phyloP scores from a whole-genome alignment of 2,888 invertebrate species.

The Hydriomena furcata region DNA sequence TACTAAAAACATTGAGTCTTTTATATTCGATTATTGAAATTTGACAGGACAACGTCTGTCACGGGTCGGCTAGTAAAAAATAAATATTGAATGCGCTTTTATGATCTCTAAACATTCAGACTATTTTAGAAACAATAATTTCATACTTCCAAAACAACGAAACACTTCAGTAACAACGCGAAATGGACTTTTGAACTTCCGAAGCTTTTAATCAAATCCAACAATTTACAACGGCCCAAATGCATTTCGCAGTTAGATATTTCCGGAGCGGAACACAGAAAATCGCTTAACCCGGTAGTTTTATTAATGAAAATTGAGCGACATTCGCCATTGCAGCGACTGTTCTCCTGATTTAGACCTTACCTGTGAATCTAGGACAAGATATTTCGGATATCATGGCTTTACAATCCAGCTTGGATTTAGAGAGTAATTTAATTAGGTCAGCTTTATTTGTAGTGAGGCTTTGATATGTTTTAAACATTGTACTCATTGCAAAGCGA shows the following conservation, averaged over 20 bases:
- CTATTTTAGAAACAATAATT: too few relatives aligned
- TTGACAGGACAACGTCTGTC: too few relatives aligned
- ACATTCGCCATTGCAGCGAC: constrained; percentile 62
- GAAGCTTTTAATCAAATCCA: constrained; percentile 26
- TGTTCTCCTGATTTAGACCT: constrained; percentile 63
- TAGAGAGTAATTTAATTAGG: constrained; percentile 18
- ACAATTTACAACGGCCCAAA: constrained; percentile 30
- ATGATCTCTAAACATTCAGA: too few relatives aligned
- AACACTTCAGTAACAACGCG: not conserved
- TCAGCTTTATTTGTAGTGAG: constrained; percentile 9
- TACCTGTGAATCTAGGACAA: constrained; percentile 72
- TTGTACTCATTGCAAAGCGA: too few relatives aligned
- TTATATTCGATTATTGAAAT: too few relatives aligned
- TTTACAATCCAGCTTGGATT: constrained; percentile 18
- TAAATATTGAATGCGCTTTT: too few relatives aligned
- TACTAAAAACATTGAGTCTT: too few relatives aligned
- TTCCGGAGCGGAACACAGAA: constrained; percentile 72
- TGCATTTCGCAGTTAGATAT: constrained; percentile 45
- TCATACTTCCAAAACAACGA: not conserved
- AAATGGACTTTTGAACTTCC: constrained; percentile 25
- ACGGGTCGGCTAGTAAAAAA: too few relatives aligned
- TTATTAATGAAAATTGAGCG: constrained; percentile 82
- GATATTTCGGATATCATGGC: constrained; percentile 46
- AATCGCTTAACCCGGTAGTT: constrained; percentile 77
- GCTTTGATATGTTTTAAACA: too few relatives aligned